Evolutionary conservation across 2,888 invertebrate species (phyloP), one percentile per base, ranked within the genome.

Genomic region (Brachyptera putata): DNA sequence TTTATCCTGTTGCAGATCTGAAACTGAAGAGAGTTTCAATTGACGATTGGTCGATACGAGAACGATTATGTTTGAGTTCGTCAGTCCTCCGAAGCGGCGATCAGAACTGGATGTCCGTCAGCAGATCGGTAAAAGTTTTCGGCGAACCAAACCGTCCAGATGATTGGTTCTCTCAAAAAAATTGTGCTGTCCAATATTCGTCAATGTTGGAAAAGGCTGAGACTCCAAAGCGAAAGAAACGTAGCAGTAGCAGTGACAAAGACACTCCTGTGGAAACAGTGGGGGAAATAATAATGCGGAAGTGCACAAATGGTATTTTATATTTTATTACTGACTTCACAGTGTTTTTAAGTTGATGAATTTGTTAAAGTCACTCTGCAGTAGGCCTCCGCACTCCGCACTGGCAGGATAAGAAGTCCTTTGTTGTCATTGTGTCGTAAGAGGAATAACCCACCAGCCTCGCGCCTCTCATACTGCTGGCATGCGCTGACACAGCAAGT

Each of bases 151-250:
- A 85, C 67, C 78, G 91, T 61, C 90, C 87, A 0, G 76, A 80
- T 0, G 95, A 90, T 70, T 95, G 91, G 93, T 95, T 93, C 71
- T 92, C 92, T 0, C 92, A 91, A 71, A 90, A 89, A 74, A 87
- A 87, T 66, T 95, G 95, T 76, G 94, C 94, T 0, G 84, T 90
- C 0, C 95, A 95, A 70, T 96, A 95, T 74, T 87, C 88, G 13
- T 84, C 84, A 18, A 73, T 94, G 5, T 73, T 94, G 16, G 91
- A 91, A 69, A 86, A 87, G 73, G 86, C 88, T 11, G 93, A 90
- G 72, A 88, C 85, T 34, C 91, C 92, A 0, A 94, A 89, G 76
- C 80, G 91, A 1, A 93, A 91, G 70, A 95, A 90, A 72, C 80
- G 86, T 4, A 34, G 18, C 53, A 36, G 36, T 53, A 53, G 30